Evolutionary conservation across 2,113 vertebrate genomes (phyloP).

Genomic region (Cebidichthys violaceus): DNA sequence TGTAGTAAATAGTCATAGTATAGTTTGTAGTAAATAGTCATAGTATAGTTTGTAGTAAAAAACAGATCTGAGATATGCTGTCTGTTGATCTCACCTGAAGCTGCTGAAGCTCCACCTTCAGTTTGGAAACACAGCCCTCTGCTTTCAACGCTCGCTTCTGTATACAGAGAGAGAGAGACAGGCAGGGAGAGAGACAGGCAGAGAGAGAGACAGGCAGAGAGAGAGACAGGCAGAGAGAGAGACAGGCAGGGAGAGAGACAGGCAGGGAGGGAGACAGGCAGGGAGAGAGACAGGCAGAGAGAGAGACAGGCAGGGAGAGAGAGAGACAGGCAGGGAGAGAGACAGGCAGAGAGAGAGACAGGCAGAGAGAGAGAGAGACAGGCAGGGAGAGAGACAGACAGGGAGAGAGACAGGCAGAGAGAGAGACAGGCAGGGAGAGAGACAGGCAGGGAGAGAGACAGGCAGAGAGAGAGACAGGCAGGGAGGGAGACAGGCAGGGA

Average conservation of each 20-base stretch:
- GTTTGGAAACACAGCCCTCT: constrained; percentile 83
- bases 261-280: background rate
- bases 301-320: background rate
- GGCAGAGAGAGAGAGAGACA: background rate
- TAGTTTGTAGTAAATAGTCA: too few species aligned
- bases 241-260: background rate
- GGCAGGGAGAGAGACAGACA: background rate
- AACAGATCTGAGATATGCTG: too few species aligned
- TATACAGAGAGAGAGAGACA: background rate
- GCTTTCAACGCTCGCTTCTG: constrained; percentile 92
- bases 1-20: too few species aligned
- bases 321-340: background rate
- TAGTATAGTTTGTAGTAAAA: too few species aligned
- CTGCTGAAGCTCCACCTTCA: constrained; percentile 86
- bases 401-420: background rate
- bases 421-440: background rate
- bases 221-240: background rate
- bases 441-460: background rate
- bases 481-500: background rate
- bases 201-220: background rate
- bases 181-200: background rate
- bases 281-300: background rate
- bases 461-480: background rate
- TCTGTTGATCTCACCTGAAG: constrained; percentile 83
- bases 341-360: background rate